phyloP scores from a whole-genome alignment of 2,797 vertebrate genomes.

The Ammospiza maritima region DNA sequence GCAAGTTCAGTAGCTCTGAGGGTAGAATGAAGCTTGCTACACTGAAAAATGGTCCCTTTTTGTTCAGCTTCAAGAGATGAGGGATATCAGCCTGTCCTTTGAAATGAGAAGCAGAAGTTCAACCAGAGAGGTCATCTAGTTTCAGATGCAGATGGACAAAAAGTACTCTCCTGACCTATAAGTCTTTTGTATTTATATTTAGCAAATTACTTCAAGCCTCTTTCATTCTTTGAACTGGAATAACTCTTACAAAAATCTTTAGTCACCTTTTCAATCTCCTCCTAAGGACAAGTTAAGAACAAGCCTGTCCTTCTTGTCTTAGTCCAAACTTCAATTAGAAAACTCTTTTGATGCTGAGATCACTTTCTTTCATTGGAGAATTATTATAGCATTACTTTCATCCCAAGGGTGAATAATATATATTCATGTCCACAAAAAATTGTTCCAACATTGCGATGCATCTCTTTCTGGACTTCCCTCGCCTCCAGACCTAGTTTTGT shows the following conservation, averaged over 20 bases:
- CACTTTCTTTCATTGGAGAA: not conserved
- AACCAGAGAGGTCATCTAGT: not conserved
- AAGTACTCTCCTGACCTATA: not conserved
- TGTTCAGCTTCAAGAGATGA: not conserved
- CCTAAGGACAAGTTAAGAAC: not conserved
- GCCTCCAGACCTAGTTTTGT: not conserved
- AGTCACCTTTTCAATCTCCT: not conserved
- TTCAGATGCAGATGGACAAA: not conserved
- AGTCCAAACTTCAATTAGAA: not conserved
- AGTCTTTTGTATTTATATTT: not conserved
- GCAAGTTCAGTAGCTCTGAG: not conserved
- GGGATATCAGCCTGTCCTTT: not conserved
- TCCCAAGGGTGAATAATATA: not conserved
- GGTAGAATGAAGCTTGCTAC: not conserved
- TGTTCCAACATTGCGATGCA: not conserved
- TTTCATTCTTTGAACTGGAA: not conserved
- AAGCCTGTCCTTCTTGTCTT: not conserved
- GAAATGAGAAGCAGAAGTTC: not conserved
- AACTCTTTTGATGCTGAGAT: not conserved
- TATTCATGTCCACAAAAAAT: not conserved
- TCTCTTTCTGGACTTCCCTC: not conserved
- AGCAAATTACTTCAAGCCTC: not conserved
- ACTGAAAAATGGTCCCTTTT: not conserved
- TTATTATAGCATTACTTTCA: not conserved
- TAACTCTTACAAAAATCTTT: not conserved